Evolutionary conservation across 2,888 invertebrate species (phyloP).

Genomic region (Mesorhabditis belari): DNA sequence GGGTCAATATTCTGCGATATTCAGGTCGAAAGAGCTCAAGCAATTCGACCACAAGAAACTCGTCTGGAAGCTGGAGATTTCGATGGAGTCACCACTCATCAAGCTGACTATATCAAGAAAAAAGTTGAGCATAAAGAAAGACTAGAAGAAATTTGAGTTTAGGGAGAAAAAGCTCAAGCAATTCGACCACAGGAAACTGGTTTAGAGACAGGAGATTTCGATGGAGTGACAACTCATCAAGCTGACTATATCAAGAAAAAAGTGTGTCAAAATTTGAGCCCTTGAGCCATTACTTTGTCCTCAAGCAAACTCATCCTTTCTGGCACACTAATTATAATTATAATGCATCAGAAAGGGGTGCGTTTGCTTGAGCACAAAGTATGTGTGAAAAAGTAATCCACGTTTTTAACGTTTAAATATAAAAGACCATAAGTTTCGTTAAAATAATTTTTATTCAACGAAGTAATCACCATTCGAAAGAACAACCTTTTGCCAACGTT

Average conservation of each 20-base stretch:
- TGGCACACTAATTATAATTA: too few relatives aligned
- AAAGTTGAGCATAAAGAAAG: slow-evolving; percentile 1
- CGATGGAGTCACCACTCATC: slow-evolving; percentile 5
- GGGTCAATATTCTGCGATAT: neutral
- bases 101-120: slow-evolving; percentile 9
- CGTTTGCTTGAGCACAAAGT: too few relatives aligned
- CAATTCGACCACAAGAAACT: neutral
- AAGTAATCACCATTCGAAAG: too few relatives aligned
- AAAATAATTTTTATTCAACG: too few relatives aligned
- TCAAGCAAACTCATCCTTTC: too few relatives aligned
- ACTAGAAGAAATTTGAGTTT: neutral
- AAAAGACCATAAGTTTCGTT: too few relatives aligned
- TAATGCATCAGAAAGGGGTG: too few relatives aligned
- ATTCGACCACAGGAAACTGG: slow-evolving; percentile 3
- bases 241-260: slow-evolving; percentile 6
- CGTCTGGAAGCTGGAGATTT: neutral
- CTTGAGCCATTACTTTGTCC: too few relatives aligned
- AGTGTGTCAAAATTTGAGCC: slow-evolving; percentile 6
- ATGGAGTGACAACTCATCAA: slow-evolving; percentile 12
- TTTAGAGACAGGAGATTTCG: slow-evolving; percentile 8
- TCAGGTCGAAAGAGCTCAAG: slow-evolving; percentile 8
- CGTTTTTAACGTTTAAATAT: too few relatives aligned
- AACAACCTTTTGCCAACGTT: too few relatives aligned
- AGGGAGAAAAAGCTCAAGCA: slow-evolving; percentile 3
- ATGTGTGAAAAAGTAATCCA: too few relatives aligned